A percentile compares a stretch with the other conserved stretches of the same genome.
Conservation (phyloP, 2,797 vertebrate genomes). For the Phaenicophaeus curvirostris region DNA sequence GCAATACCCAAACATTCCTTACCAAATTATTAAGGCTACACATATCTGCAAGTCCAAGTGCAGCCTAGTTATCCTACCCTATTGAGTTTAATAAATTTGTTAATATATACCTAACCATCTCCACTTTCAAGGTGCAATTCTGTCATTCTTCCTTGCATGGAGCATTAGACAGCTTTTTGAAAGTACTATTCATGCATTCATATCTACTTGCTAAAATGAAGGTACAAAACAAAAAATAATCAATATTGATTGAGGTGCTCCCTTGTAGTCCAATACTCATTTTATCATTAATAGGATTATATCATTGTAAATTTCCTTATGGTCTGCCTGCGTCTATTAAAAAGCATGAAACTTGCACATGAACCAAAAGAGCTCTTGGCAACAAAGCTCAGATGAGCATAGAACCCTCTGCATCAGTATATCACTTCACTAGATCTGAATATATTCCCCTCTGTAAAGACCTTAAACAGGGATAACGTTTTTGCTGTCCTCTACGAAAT, state of each 20-base stretch:
- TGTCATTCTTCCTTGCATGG: neutral
- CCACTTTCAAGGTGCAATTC: neutral
- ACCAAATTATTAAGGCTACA: neutral
- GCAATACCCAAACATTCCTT: neutral
- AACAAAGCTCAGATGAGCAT: accelerated
- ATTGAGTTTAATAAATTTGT: neutral
- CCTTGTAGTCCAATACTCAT: neutral
- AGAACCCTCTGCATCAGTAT: neutral
- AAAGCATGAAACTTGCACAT: neutral
- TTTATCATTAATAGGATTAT: neutral
- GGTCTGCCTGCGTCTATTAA: neutral
- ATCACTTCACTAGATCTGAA: neutral
- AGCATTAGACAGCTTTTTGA: neutral
- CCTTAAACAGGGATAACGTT: neutral
- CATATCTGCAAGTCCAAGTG: neutral
- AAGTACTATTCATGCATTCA: neutral
- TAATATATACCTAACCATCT: neutral
- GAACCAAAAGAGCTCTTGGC: neutral
- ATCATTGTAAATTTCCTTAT: neutral
- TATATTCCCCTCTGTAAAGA: neutral
- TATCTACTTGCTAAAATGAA: accelerated
- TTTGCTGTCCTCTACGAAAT: neutral
- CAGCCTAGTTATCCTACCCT: neutral
- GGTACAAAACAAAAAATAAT: neutral
- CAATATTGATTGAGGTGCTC: neutral